These are phyloP conservation scores for Noturus placidus DNA, from an alignment of 2,113 vertebrate genomes.

Conservation along the genomic window DNA sequence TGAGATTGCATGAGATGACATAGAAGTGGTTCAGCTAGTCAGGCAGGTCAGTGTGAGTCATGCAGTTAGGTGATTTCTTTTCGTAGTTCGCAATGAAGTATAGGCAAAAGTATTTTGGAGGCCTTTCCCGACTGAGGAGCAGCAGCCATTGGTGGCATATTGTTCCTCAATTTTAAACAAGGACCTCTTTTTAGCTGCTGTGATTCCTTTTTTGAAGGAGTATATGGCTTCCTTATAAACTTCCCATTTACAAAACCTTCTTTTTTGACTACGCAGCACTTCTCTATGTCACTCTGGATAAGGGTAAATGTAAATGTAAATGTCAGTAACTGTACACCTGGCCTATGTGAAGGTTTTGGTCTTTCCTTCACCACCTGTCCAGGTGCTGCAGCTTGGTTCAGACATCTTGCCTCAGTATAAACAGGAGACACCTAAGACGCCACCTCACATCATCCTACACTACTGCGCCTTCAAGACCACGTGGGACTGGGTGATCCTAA, in stretches of 20 bases:
- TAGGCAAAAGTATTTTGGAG: too few relatives aligned
- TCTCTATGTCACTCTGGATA: not conserved
- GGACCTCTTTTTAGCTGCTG: too few relatives aligned
- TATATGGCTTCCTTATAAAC: not conserved
- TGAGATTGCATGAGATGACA: not conserved
- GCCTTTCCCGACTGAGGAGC: too few relatives aligned
- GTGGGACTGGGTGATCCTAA: constrained; percentile 99
- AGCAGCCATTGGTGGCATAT: too few relatives aligned
- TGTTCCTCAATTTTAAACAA: too few relatives aligned
- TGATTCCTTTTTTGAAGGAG: not conserved
- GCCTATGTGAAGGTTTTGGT: not conserved
- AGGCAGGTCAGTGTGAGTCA: not conserved
- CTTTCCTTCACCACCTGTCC: constrained; percentile 37
- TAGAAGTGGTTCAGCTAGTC: too few relatives aligned
- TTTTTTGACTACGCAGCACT: not conserved
- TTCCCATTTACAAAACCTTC: not conserved
- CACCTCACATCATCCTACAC: constrained; percentile 97
- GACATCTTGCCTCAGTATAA: constrained; percentile 99
- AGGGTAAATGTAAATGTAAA: not conserved
- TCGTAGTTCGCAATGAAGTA: too few relatives aligned
- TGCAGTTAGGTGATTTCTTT: not conserved
- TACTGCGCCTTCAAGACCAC: constrained; percentile 99
- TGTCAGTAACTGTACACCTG: not conserved
- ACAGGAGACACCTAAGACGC: constrained; percentile 98
- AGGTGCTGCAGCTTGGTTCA: constrained; percentile 97